phyloP scores from a whole-genome alignment of 2,888 invertebrate species.

The Nomada hirtipes region DNA sequence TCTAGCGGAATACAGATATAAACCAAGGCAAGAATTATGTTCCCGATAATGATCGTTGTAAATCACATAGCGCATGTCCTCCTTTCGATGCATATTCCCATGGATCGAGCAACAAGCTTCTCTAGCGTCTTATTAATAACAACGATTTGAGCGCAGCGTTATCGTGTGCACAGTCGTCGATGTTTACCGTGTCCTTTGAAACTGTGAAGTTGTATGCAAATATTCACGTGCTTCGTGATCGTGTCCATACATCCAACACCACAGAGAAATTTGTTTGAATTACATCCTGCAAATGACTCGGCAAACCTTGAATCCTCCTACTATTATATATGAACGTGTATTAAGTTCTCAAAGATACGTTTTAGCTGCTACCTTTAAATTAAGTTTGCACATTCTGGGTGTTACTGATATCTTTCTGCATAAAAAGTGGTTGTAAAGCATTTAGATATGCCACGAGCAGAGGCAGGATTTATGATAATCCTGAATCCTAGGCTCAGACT shows the following conservation, averaged over 20 bases:
- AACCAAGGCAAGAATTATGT: constrained; percentile 12
- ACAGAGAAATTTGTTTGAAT: constrained; percentile 39
- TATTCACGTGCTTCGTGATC: constrained; percentile 20
- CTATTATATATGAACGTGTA: background rate
- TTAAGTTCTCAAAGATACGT: background rate
- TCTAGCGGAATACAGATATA: background rate
- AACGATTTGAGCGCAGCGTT: constrained; percentile 49
- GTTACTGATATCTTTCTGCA: no score
- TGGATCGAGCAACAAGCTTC: constrained; percentile 28
- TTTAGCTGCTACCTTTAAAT: background rate
- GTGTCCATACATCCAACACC: constrained; percentile 9
- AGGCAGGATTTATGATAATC: constrained; percentile 44
- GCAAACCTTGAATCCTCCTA: constrained; percentile 23
- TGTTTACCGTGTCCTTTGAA: constrained; percentile 24
- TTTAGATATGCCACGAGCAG: background rate
- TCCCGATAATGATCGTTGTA: constrained; percentile 26
- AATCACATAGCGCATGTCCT: constrained; percentile 28
- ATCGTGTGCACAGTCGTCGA: constrained; percentile 36
- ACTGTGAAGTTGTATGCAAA: constrained; percentile 28
- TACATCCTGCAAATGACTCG: constrained; percentile 35
- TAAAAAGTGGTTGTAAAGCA: background rate
- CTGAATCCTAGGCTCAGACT: constrained; percentile 31
- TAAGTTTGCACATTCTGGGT: no score
- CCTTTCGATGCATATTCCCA: constrained; percentile 3
- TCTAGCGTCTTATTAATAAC: constrained; percentile 46